Evolutionary conservation across 2,113 vertebrate genomes (phyloP).

Genomic region (Lamprologus sp.): DNA sequence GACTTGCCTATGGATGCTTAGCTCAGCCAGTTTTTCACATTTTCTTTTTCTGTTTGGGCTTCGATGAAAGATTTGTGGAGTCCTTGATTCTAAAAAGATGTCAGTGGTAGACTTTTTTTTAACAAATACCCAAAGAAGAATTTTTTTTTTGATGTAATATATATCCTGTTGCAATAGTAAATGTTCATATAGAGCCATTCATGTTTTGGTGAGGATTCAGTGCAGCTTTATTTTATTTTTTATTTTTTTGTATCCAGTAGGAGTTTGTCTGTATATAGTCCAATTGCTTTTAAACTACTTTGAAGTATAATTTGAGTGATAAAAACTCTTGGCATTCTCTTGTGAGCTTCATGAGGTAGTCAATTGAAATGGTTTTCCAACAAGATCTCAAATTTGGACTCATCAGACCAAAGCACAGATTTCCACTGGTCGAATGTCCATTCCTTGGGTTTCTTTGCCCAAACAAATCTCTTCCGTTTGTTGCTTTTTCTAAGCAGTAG

Average conservation of each 20-base stretch:
- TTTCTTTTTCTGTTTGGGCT: not conserved
- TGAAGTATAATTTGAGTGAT: not conserved
- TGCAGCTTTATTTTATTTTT: not conserved
- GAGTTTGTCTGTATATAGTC: not conserved
- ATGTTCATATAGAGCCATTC: not conserved
- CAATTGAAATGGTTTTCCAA: not conserved
- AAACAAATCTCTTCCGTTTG: not conserved
- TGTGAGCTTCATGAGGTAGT: not conserved
- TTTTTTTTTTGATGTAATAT: not conserved
- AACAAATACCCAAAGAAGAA: rapidly evolving
- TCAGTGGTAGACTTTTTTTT: not conserved
- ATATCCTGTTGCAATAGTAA: not conserved
- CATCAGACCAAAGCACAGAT: not conserved
- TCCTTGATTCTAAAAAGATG: rapidly evolving
- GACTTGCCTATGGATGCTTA: not conserved
- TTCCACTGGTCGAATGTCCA: not conserved
- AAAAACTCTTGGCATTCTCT: not conserved
- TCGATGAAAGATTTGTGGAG: not conserved
- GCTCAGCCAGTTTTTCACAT: not conserved
- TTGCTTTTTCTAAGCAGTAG: not conserved
- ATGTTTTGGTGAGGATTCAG: not conserved
- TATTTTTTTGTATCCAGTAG: not conserved
- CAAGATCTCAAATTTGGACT: not conserved
- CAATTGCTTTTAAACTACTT: not conserved
- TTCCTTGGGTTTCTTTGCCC: rapidly evolving